Evolutionary conservation across 2,113 vertebrate genomes (phyloP).

Genomic region (Laticauda colubrina): DNA sequence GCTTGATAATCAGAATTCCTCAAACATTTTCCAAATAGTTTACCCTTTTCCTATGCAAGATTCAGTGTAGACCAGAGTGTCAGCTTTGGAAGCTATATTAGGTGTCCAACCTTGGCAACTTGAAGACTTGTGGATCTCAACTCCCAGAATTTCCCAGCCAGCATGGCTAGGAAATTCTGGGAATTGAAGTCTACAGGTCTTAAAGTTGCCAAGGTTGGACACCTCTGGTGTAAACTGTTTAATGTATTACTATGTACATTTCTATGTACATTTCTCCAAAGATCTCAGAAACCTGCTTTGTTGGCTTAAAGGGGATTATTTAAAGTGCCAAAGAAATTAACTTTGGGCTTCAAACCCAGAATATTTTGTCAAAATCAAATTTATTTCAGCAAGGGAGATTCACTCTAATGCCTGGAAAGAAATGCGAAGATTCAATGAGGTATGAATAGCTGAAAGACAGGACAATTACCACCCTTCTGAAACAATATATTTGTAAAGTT

Average conservation of each 20-base stretch:
- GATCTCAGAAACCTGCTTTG: neutral
- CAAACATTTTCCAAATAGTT: too few species aligned
- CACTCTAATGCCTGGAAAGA: constrained; percentile 79
- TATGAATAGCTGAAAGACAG: constrained; percentile 90
- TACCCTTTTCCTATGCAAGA: neutral
- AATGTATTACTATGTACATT: neutral
- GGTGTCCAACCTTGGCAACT: neutral
- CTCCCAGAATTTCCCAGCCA: neutral
- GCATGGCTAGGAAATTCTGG: neutral
- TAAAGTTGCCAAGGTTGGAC: neutral
- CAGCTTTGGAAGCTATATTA: too few species aligned
- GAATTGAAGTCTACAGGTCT: neutral
- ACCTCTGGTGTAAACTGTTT: neutral
- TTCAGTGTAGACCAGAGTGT: neutral
- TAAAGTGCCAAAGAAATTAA: constrained; percentile 62
- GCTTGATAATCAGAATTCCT: neutral
- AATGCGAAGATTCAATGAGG: constrained; percentile 88
- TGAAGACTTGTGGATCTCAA: neutral
- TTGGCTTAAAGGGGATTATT: constrained; percentile 46
- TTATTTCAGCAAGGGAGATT: constrained; percentile 74
- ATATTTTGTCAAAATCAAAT: constrained; percentile 78
- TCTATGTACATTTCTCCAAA: neutral
- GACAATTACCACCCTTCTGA: constrained; percentile 89
- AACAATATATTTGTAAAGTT: constrained; percentile 96
- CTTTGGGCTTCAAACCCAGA: constrained; percentile 68